Conservation (phyloP, 2,113 vertebrate genomes). For the Coreoperca whiteheadi region DNA sequence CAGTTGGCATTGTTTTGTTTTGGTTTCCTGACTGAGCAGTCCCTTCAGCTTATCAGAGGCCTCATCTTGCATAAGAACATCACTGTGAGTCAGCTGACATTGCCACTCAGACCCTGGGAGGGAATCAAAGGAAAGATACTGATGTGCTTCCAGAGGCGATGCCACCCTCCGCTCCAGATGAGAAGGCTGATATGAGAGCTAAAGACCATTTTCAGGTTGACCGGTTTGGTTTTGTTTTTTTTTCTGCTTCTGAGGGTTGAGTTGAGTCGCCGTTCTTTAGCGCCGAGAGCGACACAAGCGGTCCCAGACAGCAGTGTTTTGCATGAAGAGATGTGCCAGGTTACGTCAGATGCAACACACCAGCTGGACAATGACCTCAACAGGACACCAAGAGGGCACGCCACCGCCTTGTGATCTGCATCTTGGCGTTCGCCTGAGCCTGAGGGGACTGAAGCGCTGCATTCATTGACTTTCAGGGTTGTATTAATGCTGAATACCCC, state of each 20-base stretch:
- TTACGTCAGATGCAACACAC: slow-evolving; percentile 23
- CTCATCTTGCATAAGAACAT: slow-evolving; percentile 23
- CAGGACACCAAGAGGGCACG: slow-evolving; percentile 33
- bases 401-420: slow-evolving; percentile 23
- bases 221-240: background rate
- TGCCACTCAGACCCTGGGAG: background rate
- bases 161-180: slow-evolving; percentile 42
- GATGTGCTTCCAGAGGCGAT: slow-evolving; percentile 6
- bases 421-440: slow-evolving; percentile 14
- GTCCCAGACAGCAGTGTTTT: slow-evolving; percentile 15
- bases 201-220: slow-evolving; percentile 53
- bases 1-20: background rate
- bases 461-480: slow-evolving; percentile 54
- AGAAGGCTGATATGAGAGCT: slow-evolving; percentile 38
- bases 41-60: slow-evolving; percentile 12
- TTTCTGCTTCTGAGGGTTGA: background rate
- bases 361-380: slow-evolving; percentile 54
- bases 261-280: background rate
- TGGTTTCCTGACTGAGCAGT: slow-evolving; percentile 1
- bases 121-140: slow-evolving; percentile 10
- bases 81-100: slow-evolving; percentile 21
- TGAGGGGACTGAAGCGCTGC: slow-evolving; percentile 9
- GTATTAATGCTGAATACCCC: slow-evolving; percentile 22
- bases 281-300: background rate
- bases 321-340: slow-evolving; percentile 18